Percentiles rank a stretch among this genome's conserved stretches.
phyloP scores from a whole-genome alignment of 2,113 vertebrate species.

The Amblyopsis rosae region DNA sequence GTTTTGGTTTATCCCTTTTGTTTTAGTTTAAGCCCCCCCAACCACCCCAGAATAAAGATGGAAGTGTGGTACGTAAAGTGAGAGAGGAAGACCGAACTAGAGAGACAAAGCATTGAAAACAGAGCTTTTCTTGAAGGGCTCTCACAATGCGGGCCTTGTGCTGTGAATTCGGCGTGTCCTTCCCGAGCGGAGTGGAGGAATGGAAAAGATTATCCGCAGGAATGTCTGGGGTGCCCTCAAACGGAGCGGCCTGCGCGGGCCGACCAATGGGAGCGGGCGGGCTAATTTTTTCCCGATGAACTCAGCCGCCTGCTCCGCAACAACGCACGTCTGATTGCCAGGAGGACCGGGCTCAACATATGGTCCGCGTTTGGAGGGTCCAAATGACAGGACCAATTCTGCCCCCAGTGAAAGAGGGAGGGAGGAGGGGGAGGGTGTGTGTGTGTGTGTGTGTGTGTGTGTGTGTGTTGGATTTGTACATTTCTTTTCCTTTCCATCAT shows the following conservation, averaged over 20 bases:
- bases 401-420: conserved; percentile 51
- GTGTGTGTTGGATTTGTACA: conserved; percentile 40
- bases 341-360: conserved; percentile 74
- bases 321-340: conserved; percentile 80
- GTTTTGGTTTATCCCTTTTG: conserved; percentile 26
- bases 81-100: conserved; percentile 52
- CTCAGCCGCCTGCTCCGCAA: conserved; percentile 75
- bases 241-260: conserved; percentile 70
- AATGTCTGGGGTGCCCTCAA: conserved; percentile 87
- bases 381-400: conserved; percentile 74
- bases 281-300: conserved; percentile 87
- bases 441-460: conserved; percentile 38
- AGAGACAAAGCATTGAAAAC: conserved; percentile 67
- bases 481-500: conserved; percentile 15
- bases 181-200: conserved; percentile 76
- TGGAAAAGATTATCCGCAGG: conserved; percentile 87
- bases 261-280: conserved; percentile 77
- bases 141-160: conserved; percentile 82
- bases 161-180: conserved; percentile 74
- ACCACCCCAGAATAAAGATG: not conserved
- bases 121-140: conserved; percentile 62
- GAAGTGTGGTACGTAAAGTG: conserved; percentile 63
- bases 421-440: conserved; percentile 24
- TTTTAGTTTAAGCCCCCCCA: conserved; percentile 2
- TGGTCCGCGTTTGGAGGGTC: conserved; percentile 77